Percentiles rank a stretch among this genome's conserved stretches.
Conservation (phyloP, 2,888 invertebrate species). For the Apomyelois bistriatella region DNA sequence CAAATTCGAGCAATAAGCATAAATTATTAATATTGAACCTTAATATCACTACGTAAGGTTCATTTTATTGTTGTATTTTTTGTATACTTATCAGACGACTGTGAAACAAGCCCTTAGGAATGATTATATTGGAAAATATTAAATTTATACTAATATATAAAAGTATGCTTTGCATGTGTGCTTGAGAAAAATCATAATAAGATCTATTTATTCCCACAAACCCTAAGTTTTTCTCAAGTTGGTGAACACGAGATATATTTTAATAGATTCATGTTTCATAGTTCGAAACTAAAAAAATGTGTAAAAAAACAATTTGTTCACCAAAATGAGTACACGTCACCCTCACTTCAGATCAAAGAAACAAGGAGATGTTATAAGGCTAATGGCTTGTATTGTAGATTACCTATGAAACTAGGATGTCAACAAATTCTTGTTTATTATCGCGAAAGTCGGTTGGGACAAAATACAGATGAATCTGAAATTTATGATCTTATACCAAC, state of each 20-base stretch:
- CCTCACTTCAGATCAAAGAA: neutral
- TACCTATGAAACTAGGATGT: too few relatives aligned
- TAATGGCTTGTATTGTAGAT: too few relatives aligned
- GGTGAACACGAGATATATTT: neutral
- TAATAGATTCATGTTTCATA: neutral
- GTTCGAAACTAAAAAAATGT: neutral
- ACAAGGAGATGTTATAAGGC: neutral
- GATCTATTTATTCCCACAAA: neutral
- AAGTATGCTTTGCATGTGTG: too few relatives aligned
- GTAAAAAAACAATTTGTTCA: neutral
- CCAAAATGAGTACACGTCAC: neutral
- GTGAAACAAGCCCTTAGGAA: conserved; percentile 17
- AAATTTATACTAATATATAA: neutral
- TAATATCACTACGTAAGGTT: neutral
- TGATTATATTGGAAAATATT: neutral
- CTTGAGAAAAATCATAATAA: neutral
- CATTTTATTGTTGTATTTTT: too few relatives aligned
- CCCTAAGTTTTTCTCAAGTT: neutral
- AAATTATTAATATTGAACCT: conserved; percentile 11
- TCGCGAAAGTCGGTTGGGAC: too few relatives aligned
- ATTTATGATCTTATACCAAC: too few relatives aligned
- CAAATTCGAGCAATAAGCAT: neutral
- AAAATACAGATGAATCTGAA: too few relatives aligned
- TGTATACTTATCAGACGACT: conserved; percentile 15
- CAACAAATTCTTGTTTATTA: too few relatives aligned